Evolutionary conservation across 2,113 vertebrate genomes (phyloP), one percentile per base, ranked within the genome.

Genomic region (Sus scrofa): DNA sequence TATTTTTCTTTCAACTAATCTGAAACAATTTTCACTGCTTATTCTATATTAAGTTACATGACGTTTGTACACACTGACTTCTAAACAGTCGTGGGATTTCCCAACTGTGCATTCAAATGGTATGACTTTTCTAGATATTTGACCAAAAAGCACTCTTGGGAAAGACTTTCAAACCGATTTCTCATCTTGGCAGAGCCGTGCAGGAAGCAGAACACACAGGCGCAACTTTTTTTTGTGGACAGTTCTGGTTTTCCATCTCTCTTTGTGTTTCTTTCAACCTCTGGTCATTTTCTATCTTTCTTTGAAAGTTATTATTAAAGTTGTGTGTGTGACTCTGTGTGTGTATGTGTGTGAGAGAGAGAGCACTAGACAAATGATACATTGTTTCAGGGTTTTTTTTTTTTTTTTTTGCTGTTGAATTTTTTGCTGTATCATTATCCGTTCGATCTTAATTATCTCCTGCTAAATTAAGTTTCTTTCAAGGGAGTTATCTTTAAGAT

Each of bases 381-480:
- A 85, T 91, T 96, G 54, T 91, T 94, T 79, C 32, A 77, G 16
- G 37, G 18, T 62, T 44, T 88, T 50, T 89, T 85, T 60, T 58
- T 79, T n/a, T n/a, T n/a, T 78, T 89, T 88, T 91, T 79, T 54
- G 85, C 30, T 77, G 26, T 44, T 87, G 16, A 70, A 63, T 10
- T 84, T 81, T 73, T 89, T 85, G 52, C 83, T 71, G 6, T 71
- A 8, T 85, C 84, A 85, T 79, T 54, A 92, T 70, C 30, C 39
- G 77, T 20, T 83, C 78, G 73, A 86, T 91, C 50, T 63, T 74
- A 93, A 78, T 86, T n/a, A 86, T 58, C 52, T 89, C 54, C 44
- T 56, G 81, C 52, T 92, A 75, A 87, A 91, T 87, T 63, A 86
- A 92, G 27, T 70, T 93, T 88, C 32, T 85, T 89, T 91, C 74